Conservation (phyloP, 2,113 vertebrate species). For the Antennarius striatus region DNA sequence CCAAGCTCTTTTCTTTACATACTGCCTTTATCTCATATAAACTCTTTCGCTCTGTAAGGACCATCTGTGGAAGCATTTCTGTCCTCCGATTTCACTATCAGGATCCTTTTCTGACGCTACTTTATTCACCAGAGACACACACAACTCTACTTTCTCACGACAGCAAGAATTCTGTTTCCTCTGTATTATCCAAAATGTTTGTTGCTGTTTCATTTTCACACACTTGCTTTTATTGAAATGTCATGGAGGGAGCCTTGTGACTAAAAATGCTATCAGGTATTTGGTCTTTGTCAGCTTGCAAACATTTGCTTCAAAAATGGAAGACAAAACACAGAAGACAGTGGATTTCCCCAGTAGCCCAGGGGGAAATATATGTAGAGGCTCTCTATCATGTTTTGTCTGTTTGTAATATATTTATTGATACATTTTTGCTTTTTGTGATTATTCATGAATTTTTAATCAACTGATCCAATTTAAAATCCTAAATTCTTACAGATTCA, state of each 20-base stretch:
- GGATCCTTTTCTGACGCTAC: background rate
- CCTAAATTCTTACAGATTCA: no score
- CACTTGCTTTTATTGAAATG: slow-evolving; percentile 43
- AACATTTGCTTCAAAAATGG: slow-evolving; percentile 43
- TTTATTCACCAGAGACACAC: background rate
- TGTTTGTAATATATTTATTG: no score
- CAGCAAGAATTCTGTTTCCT: slow-evolving; percentile 18
- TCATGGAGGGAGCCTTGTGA: slow-evolving; percentile 35
- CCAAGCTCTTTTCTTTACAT: background rate
- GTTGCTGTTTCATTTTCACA: slow-evolving; percentile 28
- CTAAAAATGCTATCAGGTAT: slow-evolving; percentile 52
- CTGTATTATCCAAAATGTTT: slow-evolving; percentile 34
- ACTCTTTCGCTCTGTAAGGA: slow-evolving; percentile 7
- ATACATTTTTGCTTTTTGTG: no score
- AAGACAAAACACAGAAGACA: slow-evolving; percentile 14
- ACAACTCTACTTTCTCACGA: slow-evolving; percentile 4
- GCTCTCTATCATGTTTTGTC: no score
- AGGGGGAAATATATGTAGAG: background rate
- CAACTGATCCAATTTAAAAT: no score
- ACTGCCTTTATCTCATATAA: background rate
- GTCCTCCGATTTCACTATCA: background rate
- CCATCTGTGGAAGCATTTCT: background rate
- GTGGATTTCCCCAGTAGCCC: background rate
- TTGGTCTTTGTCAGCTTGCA: slow-evolving; percentile 46
- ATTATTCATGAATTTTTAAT: no score